These are phyloP conservation scores for Knipowitschia caucasica DNA, from an alignment of 2,797 vertebrate species.

Conservation along the genomic window DNA sequence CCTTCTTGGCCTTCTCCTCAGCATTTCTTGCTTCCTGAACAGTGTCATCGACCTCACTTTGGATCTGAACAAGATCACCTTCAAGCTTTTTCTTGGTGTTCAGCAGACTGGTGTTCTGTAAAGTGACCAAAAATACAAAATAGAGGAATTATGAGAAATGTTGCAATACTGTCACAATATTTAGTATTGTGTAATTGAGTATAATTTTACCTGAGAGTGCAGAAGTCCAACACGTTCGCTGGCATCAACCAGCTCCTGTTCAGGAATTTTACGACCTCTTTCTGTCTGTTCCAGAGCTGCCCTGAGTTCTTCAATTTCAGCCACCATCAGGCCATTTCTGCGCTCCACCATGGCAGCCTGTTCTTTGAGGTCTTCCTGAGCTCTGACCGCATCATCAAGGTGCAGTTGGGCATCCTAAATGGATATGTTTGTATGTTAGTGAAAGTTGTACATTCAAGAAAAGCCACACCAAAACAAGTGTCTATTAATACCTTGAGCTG, in stretches of 20 bases:
- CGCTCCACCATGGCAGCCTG: constrained; percentile 83
- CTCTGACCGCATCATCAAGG: constrained; percentile 80
- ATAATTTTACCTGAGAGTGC: constrained; percentile 62
- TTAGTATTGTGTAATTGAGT: not conserved
- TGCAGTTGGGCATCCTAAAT: constrained; percentile 82
- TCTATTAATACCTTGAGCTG: constrained; percentile 82
- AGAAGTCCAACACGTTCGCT: constrained; percentile 82
- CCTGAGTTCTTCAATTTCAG: constrained; percentile 84
- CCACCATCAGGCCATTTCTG: constrained; percentile 81
- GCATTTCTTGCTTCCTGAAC: constrained; percentile 86
- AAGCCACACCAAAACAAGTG: not conserved
- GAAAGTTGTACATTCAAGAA: no score
- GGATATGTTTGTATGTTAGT: not conserved
- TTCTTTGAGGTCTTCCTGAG: constrained; percentile 85
- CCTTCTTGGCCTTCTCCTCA: constrained; percentile 90
- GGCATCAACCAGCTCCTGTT: constrained; percentile 83
- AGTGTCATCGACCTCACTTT: constrained; percentile 82
- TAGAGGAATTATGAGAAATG: not conserved
- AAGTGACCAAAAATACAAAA: not conserved
- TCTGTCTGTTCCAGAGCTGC: constrained; percentile 84
- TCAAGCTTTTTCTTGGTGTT: constrained; percentile 85
- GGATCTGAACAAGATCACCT: constrained; percentile 78
- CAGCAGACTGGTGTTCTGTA: constrained; percentile 79
- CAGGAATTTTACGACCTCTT: constrained; percentile 76
- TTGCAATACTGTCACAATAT: no score